A percentile compares a stretch with the other conserved stretches of the same genome.
Conservation (phyloP, 2,113 vertebrate genomes). For the Tyrannus savana region DNA sequence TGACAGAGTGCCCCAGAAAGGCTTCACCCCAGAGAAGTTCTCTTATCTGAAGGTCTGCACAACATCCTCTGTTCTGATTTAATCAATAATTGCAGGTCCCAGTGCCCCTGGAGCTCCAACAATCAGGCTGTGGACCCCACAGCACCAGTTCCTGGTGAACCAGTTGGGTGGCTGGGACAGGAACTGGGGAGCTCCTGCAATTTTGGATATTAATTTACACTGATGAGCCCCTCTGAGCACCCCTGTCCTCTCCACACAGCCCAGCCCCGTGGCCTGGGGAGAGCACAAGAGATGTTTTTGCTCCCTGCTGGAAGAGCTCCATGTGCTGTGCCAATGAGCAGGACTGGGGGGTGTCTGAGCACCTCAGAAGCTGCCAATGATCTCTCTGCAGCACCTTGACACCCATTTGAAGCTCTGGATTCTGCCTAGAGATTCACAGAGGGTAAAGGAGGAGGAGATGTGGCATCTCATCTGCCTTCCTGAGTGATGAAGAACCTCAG, state of each 20-base stretch:
- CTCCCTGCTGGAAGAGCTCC: not conserved
- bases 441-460: not conserved
- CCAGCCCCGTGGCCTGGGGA: not conserved
- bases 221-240: not conserved
- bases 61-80: not conserved
- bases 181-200: not conserved
- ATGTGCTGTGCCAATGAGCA: not conserved
- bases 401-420: accelerated
- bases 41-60: not conserved
- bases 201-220: not conserved
- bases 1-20: not conserved
- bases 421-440: not conserved
- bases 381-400: not conserved
- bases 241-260: not conserved
- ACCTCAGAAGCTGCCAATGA: not conserved
- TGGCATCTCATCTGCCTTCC: not conserved
- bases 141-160: not conserved
- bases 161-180: not conserved
- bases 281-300: not conserved
- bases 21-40: not conserved
- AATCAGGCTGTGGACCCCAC: no score
- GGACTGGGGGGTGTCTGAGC: not conserved
- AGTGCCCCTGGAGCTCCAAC: not conserved
- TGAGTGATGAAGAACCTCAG: not conserved
- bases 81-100: not conserved